Evolutionary conservation across 2,797 vertebrate genomes (phyloP), one percentile per base, ranked within the genome.

Genomic region (Notolepis coatsorum): DNA sequence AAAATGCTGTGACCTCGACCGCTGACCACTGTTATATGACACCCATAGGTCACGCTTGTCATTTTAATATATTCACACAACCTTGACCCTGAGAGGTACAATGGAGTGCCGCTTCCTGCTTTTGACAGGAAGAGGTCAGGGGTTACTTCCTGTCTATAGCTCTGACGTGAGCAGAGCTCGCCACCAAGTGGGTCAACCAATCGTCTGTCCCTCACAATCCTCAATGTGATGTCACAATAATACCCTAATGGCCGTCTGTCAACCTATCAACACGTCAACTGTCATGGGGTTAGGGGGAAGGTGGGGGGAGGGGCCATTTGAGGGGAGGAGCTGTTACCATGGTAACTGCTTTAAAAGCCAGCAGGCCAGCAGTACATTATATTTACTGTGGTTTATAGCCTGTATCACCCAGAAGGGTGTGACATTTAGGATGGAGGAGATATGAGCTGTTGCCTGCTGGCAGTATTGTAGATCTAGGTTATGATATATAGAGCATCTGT

Each of bases 171-270:
- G n/a, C n/a, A n/a, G n/a, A n/a, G n/a, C n/a, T n/a, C n/a, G 68
- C 71, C 6, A 38, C 55, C 74, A 83, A 84, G 65, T 84, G 76
- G 81, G 75, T 88, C 84, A 86, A 54, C 50, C 35, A 51, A 49
- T 45, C 42, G 63, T 71, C 80, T 68, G 45, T 63, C 52, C 53
- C 65, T 68, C 65, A 65, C 73, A 85, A 81, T 71, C 74, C 68
- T 65, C 61, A 31, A n/a, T 1, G 30, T 55, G 66, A 85, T 13
- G 33, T 84, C 77, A 87, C 77, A 79, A 68, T 82, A 89, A 86
- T 85, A 83, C 76, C 41, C 64, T 82, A 82, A 87, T 87, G 83
- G 81, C 76, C 15, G 56, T 78, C 82, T 84, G 70, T 87, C 75
- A 83, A 79, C 56, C 65, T 73, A 58, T 75, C 77, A 74, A 60